phyloP scores from a whole-genome alignment of 35 echinoderm and acorn worm genomes.

The Patiria miniata region DNA sequence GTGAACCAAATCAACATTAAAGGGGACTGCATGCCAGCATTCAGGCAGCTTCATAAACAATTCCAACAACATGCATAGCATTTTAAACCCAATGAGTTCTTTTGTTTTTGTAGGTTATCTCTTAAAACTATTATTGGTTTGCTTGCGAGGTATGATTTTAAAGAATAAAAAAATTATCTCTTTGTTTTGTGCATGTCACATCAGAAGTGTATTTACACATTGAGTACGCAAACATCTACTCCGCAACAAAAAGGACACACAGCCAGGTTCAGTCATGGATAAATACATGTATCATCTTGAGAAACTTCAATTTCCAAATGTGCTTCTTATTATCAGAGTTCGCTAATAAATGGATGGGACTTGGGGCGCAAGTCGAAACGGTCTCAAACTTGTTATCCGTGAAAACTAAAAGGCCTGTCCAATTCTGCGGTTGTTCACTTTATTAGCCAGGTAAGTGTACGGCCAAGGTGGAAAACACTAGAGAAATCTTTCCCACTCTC shows the following conservation, averaged over 20 bases:
- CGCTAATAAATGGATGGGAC: background rate
- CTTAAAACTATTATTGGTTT: background rate
- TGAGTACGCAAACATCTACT: no score
- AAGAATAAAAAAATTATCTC: background rate
- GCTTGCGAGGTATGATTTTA: background rate
- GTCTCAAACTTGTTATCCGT: background rate
- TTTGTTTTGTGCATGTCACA: background rate
- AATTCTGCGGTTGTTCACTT: constrained; percentile 17
- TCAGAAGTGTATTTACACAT: no score
- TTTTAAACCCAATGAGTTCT: background rate
- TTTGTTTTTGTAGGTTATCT: background rate
- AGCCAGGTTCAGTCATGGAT: background rate
- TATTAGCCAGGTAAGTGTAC: background rate
- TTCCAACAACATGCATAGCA: background rate
- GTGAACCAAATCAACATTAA: constrained; percentile 10
- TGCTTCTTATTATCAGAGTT: background rate
- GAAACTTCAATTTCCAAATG: background rate
- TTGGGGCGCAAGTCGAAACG: background rate
- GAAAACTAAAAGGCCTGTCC: background rate
- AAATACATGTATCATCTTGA: background rate
- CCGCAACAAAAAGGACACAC: no score
- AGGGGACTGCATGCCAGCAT: background rate
- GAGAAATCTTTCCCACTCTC: background rate
- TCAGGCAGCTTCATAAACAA: background rate
- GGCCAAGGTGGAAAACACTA: background rate